Evolutionary conservation across 2,797 vertebrate species (phyloP).

Genomic region (Lateolabrax maculatus): DNA sequence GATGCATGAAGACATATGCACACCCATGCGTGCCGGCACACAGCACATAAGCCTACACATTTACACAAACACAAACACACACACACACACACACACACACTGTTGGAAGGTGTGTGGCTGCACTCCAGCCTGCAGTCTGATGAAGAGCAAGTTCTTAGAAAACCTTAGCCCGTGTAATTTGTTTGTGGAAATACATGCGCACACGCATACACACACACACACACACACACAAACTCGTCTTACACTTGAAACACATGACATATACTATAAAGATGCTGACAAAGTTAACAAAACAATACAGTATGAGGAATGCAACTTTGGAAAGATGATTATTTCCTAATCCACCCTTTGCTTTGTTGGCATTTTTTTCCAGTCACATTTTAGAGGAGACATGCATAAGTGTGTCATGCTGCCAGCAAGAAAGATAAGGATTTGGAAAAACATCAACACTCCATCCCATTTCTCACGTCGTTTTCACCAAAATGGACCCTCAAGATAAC

Average conservation of each 20-base stretch:
- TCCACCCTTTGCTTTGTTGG: constrained; percentile 2
- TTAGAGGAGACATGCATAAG: neutral
- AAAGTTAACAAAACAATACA: constrained; percentile 14
- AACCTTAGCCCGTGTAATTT: constrained; percentile 13
- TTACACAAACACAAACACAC: constrained; percentile 5
- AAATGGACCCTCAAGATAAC: neutral
- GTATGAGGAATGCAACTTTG: constrained; percentile 1
- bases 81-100: constrained; percentile 10
- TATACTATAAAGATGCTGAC: neutral
- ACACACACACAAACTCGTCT: neutral
- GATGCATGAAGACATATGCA: constrained; percentile 61
- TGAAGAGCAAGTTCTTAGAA: constrained; percentile 19
- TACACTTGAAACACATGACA: constrained; percentile 15
- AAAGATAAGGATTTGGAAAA: neutral
- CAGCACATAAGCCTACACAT: neutral
- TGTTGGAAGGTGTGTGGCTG: constrained; percentile 37
- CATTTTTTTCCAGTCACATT: neutral
- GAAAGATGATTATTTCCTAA: neutral
- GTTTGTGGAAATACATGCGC: constrained; percentile 1
- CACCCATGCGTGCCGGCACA: constrained; percentile 4
- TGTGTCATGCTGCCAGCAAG: neutral
- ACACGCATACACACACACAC: too few relatives aligned
- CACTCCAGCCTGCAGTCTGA: constrained; percentile 28
- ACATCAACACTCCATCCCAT: neutral
- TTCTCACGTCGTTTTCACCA: constrained; percentile 24